Conservation (phyloP, 64 coral and sea anemone species). For the Hydrozoanthus tunicans region DNA sequence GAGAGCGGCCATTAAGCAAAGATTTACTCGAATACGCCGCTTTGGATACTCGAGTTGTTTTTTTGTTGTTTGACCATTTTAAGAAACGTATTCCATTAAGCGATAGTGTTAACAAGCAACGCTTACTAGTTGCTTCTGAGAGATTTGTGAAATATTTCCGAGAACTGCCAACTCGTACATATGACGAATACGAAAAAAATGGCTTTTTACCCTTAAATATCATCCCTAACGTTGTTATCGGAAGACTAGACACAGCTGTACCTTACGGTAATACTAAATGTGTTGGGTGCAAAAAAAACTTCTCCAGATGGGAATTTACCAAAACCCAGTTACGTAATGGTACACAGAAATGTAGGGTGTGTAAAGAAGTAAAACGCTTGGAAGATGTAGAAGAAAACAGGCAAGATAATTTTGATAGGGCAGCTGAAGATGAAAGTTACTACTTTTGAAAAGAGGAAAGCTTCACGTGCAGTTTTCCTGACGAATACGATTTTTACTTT, state of each 20-base stretch:
- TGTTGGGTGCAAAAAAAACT: slow-evolving; percentile 3
- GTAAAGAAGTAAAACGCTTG: slow-evolving; percentile 19
- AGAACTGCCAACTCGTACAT: slow-evolving; percentile 40
- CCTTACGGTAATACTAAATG: slow-evolving; percentile 16
- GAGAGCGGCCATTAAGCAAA: slow-evolving; percentile 31
- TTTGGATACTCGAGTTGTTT: slow-evolving; percentile 61
- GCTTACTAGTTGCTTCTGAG: slow-evolving; percentile 64
- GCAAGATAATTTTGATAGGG: not conserved
- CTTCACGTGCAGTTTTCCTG: not conserved
- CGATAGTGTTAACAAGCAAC: slow-evolving; percentile 15
- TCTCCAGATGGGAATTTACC: not conserved
- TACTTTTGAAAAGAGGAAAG: not conserved
- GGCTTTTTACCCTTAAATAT: slow-evolving; percentile 47
- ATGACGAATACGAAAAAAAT: slow-evolving; percentile 66
- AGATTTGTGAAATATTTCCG: slow-evolving; percentile 72
- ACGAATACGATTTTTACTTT: no score
- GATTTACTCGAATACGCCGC: slow-evolving; percentile 45
- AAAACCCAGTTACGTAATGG: not conserved
- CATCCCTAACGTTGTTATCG: slow-evolving; percentile 22
- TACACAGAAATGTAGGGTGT: slow-evolving; percentile 29
- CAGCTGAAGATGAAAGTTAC: not conserved
- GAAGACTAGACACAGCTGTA: slow-evolving; percentile 14
- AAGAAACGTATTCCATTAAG: slow-evolving; percentile 35
- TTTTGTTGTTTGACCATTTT: slow-evolving; percentile 60
- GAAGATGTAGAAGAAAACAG: not conserved